Conservation (phyloP, 2,113 vertebrate species). For the Mirounga angustirostris region DNA sequence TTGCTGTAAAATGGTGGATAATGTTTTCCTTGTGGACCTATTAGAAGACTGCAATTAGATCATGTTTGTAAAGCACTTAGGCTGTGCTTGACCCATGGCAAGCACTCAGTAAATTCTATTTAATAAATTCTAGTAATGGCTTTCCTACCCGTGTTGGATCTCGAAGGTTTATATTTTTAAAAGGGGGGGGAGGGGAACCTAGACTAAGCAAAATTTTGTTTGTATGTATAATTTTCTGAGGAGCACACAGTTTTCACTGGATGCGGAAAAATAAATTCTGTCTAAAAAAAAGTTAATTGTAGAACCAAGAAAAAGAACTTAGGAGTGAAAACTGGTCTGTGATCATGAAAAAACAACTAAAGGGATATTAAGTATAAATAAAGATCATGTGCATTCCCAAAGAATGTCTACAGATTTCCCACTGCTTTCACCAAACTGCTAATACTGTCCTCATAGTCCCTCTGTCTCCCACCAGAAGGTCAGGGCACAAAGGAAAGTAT, state of each 20-base stretch:
- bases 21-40: neutral
- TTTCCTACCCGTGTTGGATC: neutral
- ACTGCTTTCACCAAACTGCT: neutral
- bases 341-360: neutral
- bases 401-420: neutral
- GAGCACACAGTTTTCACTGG: neutral
- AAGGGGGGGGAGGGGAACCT: neutral
- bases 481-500: neutral
- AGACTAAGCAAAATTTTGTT: conserved; percentile 41
- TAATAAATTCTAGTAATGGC: conserved; percentile 6
- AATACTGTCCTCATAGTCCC: neutral
- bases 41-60: neutral
- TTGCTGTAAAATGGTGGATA: conserved; percentile 12
- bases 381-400: conserved; percentile 43
- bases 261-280: conserved; percentile 25
- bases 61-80: neutral
- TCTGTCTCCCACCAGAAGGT: neutral
- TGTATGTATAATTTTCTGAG: neutral
- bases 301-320: neutral
- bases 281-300: neutral
- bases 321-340: neutral
- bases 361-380: conserved; percentile 57
- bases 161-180: neutral
- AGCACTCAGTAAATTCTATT: neutral
- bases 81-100: neutral